Evolutionary conservation across 2,888 invertebrate species (phyloP).

Genomic region (Nephrotoma flavescens): DNA sequence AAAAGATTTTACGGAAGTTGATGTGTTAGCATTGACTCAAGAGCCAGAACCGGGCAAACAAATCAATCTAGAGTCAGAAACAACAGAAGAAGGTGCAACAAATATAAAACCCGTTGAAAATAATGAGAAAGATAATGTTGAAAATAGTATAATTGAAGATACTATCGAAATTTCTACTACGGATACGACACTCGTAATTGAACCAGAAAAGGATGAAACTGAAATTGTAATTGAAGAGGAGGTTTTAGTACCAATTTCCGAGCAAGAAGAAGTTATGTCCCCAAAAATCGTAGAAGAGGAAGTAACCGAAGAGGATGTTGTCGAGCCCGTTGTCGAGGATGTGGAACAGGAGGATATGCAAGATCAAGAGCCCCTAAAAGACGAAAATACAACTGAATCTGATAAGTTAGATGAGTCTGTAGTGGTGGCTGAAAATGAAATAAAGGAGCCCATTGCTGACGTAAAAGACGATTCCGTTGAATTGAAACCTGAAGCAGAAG

Average conservation of each 20-base stretch:
- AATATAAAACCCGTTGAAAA: not conserved
- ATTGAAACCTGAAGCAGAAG: not conserved
- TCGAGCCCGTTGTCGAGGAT: not conserved
- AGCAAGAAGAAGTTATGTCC: not conserved
- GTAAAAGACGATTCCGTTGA: not conserved
- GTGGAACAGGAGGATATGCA: not conserved
- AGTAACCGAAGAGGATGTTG: not conserved
- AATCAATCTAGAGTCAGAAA: not conserved
- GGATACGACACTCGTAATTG: not conserved
- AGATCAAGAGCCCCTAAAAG: not conserved
- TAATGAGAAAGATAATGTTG: not conserved
- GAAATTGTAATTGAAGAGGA: not conserved
- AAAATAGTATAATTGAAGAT: not conserved
- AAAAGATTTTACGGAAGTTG: slow-evolving; percentile 41
- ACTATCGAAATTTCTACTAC: not conserved
- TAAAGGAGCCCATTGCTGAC: not conserved
- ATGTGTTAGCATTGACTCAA: slow-evolving; percentile 24
- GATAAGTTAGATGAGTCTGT: not conserved
- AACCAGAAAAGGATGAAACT: not conserved
- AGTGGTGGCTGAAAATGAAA: not conserved
- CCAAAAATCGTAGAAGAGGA: not conserved
- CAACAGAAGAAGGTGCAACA: not conserved
- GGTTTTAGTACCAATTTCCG: not conserved
- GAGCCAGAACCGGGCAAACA: not conserved
- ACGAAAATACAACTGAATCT: not conserved